Conservation (phyloP, 2,113 vertebrate genomes). For the Calidris pugnax region DNA sequence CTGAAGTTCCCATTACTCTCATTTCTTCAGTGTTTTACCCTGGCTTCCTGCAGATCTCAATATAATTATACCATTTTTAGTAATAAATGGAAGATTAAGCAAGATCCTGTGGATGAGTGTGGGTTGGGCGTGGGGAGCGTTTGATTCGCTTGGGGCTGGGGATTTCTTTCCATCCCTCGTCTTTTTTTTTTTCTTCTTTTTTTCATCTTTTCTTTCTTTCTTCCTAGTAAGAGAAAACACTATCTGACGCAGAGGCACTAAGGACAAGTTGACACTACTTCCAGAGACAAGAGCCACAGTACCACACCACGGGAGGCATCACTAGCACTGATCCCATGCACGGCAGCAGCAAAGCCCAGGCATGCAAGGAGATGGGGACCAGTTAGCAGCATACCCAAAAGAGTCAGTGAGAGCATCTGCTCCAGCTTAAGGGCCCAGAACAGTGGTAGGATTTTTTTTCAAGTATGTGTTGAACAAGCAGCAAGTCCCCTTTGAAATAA, state of each 20-base stretch:
- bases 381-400: neutral
- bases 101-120: accelerated
- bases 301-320: accelerated
- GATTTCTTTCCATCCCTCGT: neutral
- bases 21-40: neutral
- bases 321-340: accelerated
- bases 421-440: neutral
- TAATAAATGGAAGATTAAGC: neutral
- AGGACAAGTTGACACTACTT: accelerated
- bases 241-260: neutral
- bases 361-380: accelerated
- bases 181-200: no score
- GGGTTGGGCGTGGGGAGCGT: neutral
- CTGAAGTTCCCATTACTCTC: neutral
- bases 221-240: neutral
- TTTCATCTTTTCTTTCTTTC: neutral
- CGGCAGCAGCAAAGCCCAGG: neutral
- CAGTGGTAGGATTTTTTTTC: accelerated
- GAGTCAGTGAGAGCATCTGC: neutral
- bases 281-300: neutral
- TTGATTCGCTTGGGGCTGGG: neutral
- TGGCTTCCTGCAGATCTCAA: neutral
- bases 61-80: neutral
- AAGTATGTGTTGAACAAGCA: neutral
- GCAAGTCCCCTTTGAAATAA: neutral